phyloP scores from a whole-genome alignment of 2,797 vertebrate species.

The Chelidonichthys spinosus region DNA sequence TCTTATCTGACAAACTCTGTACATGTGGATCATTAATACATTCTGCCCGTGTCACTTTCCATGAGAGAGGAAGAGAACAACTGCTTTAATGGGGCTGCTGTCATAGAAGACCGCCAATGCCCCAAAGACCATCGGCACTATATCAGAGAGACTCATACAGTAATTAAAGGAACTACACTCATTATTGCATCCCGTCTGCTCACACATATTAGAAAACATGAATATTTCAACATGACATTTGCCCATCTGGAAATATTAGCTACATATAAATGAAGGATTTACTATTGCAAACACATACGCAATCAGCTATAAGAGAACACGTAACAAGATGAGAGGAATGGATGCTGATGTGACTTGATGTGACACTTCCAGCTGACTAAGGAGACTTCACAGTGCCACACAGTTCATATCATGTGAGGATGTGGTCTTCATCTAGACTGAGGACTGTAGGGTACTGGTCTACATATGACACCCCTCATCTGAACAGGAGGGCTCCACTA shows the following conservation, averaged over 20 bases:
- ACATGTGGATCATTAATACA: background rate
- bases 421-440: background rate
- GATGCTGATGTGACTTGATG: conserved; percentile 5
- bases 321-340: background rate
- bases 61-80: background rate
- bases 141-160: background rate
- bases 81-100: too few relatives aligned
- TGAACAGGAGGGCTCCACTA: background rate
- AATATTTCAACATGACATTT: background rate
- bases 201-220: background rate
- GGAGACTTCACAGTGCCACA: background rate
- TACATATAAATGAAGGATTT: background rate
- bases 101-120: background rate
- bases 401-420: background rate
- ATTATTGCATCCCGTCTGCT: conserved; percentile 14
- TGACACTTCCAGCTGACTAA: background rate
- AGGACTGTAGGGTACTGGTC: background rate
- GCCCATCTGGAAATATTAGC: background rate
- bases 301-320: conserved; percentile 5
- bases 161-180: background rate
- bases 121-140: too few relatives aligned
- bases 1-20: background rate
- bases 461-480: background rate
- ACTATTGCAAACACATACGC: background rate
- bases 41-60: background rate